Conservation (phyloP, 2,113 vertebrate species). For the Pantherophis guttatus region DNA sequence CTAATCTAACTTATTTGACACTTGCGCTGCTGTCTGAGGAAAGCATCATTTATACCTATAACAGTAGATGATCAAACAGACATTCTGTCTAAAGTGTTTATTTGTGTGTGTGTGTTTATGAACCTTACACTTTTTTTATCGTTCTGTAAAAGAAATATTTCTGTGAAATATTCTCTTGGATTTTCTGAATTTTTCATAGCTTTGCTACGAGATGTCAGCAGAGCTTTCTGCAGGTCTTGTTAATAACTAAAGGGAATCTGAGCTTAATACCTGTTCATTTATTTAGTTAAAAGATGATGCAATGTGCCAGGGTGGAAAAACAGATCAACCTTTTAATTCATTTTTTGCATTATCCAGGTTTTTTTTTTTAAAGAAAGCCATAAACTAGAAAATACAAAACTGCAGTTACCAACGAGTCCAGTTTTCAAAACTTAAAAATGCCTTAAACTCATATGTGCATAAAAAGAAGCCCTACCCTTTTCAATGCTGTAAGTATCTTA, state of each 20-base stretch:
- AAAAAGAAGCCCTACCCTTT: not conserved
- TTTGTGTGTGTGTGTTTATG: not conserved
- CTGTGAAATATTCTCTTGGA: not conserved
- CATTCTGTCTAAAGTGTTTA: not conserved
- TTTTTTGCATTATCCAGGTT: not conserved
- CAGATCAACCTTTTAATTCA: not conserved
- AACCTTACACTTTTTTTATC: not conserved
- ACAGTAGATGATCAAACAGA: not conserved
- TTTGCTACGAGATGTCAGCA: not conserved
- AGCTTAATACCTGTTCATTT: not conserved
- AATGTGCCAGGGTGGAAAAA: not conserved
- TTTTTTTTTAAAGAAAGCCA: not conserved
- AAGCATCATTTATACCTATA: slow-evolving; percentile 22
- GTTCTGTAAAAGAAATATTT: not conserved
- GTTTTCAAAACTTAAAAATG: not conserved
- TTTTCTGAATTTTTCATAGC: not conserved
- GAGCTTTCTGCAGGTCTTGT: not conserved
- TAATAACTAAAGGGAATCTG: not conserved
- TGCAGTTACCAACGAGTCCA: not conserved
- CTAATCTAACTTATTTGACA: slow-evolving; percentile 46
- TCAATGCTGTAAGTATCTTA: slow-evolving; percentile 8
- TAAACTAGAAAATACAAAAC: not conserved
- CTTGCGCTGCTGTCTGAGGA: slow-evolving; percentile 23
- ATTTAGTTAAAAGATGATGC: not conserved
- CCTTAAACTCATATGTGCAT: not conserved